Evolutionary conservation across 2,113 vertebrate genomes (phyloP), one percentile per base, ranked within the genome.

Genomic region (Callionymus lyra): DNA sequence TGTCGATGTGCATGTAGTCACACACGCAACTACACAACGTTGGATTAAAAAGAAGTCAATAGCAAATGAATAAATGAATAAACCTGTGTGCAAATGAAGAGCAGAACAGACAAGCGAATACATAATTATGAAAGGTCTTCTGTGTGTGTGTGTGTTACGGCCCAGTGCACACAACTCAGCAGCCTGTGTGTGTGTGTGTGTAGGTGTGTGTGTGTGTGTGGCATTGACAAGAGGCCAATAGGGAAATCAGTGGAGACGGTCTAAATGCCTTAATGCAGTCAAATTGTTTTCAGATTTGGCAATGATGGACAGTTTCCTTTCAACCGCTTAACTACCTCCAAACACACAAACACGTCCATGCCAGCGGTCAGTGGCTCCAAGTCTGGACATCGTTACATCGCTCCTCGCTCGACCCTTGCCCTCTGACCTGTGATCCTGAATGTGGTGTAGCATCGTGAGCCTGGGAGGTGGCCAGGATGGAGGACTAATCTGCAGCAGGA

Each of bases 241-340:
- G 77, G 76, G 79, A 83, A 84, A 83, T 84, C 81, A 80, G 57
- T 64, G 61, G 63, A 68, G 66, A 79, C 34, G 56, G 75, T 67
- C 72, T 77, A 81, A 82, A 82, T 69, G 70, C 72, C 69, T 67
- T 79, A 76, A 82, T 77, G 70, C 74, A 68, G 65, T 76, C 58
- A 81, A 83, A 83, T 82, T 81, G 82, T 80, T 84, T 83, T 83
- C 82, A 84, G 81, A 80, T 84, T 82, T 76, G 45, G 47, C 41
- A 69, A 43, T 81, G 74, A 80, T 64, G 68, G 76, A 76, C 77
- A 79, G 76, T 81, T 82, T 82, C 76, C 82, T 82, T 81, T 81
- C 71, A 79, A 76, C 50, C 63, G 53, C 72, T 77, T 82, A 74
- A 77, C 76, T 68, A 77, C 69, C 53, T 51, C 21, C 63, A 59